phyloP scores from a whole-genome alignment of 2,113 vertebrate species.

The Bolborhynchus lineola region DNA sequence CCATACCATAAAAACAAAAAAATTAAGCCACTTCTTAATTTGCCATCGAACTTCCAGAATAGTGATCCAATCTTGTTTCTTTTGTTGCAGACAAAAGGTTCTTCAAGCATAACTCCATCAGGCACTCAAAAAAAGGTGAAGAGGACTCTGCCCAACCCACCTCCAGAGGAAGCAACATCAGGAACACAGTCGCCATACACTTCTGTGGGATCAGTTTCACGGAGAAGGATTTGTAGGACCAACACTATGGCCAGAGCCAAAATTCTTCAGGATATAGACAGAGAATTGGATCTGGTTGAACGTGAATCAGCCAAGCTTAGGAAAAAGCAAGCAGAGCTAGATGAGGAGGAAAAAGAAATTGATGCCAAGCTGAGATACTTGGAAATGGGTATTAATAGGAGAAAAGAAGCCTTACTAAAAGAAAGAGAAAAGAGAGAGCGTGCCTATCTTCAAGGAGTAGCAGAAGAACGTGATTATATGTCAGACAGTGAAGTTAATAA shows the following conservation, averaged over 20 bases:
- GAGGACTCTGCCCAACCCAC: conserved; percentile 94
- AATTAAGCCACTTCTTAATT: neutral
- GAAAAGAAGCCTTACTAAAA: conserved; percentile 95
- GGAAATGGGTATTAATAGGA: conserved; percentile 98
- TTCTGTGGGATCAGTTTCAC: conserved; percentile 82
- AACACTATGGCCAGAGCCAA: conserved; percentile 97
- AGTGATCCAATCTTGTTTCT: conserved; percentile 42
- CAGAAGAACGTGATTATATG: conserved; percentile 98
- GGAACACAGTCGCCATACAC: conserved; percentile 81
- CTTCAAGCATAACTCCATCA: conserved; percentile 79
- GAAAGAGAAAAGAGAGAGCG: conserved; percentile 96
- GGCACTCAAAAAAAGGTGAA: conserved; percentile 95
- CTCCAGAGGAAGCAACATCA: conserved; percentile 86
- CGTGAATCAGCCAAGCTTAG: conserved; percentile 97
- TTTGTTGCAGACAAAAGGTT: conserved; percentile 82
- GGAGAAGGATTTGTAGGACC: conserved; percentile 91
- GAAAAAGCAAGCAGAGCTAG: conserved; percentile 97
- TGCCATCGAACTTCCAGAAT: neutral
- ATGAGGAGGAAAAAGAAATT: conserved; percentile 99
- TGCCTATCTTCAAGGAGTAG: conserved; percentile 96
- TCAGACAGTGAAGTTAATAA: conserved; percentile 98
- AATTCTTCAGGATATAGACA: conserved; percentile 98
- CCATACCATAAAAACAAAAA: neutral
- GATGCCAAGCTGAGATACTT: conserved; percentile 96
- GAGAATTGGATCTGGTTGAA: conserved; percentile 95